A percentile compares a stretch with the other conserved stretches of the same genome.
Conservation (phyloP, 2,113 vertebrate species). For the Rhineura floridana region DNA sequence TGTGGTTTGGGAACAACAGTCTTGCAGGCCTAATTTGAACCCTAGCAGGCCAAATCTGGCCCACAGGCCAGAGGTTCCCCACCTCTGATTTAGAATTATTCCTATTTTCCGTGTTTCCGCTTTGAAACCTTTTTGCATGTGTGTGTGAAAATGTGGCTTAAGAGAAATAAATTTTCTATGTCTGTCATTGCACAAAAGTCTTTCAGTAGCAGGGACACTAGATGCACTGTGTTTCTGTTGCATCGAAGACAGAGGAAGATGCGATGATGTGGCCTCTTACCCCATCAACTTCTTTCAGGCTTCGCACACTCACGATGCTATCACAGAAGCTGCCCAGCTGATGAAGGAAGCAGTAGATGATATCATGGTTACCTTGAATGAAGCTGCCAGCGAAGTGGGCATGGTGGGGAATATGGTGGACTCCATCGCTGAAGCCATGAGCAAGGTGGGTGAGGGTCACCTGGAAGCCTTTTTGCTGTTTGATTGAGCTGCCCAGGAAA, state of each 20-base stretch:
- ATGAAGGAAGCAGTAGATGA: conserved; percentile 99
- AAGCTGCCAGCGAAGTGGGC: conserved; percentile 95
- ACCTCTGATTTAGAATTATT: too few species aligned
- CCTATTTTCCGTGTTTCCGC: not conserved
- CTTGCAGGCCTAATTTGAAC: too few species aligned
- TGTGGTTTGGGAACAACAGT: too few species aligned
- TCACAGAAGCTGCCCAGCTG: conserved; percentile 92
- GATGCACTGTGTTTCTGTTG: not conserved
- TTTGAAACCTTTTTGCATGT: not conserved
- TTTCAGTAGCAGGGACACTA: not conserved
- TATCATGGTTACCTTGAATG: conserved; percentile 96
- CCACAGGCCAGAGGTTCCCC: too few species aligned
- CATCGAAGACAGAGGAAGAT: not conserved
- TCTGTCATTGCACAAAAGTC: not conserved
- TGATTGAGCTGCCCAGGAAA: not conserved
- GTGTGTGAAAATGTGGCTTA: too few species aligned
- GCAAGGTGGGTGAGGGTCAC: conserved; percentile 79
- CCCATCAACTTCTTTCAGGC: conserved; percentile 73
- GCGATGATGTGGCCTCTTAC: not conserved
- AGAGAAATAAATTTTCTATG: not conserved
- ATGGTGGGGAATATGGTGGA: conserved; percentile 98
- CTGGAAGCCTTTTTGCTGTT: not conserved
- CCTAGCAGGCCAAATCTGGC: too few species aligned
- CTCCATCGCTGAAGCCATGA: conserved; percentile 93
- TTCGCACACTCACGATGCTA: conserved; percentile 94